Evolutionary conservation across 1,140 invertebrate species (phyloP), one percentile per base, ranked within the genome.

Genomic region (Platorchestia sp.): DNA sequence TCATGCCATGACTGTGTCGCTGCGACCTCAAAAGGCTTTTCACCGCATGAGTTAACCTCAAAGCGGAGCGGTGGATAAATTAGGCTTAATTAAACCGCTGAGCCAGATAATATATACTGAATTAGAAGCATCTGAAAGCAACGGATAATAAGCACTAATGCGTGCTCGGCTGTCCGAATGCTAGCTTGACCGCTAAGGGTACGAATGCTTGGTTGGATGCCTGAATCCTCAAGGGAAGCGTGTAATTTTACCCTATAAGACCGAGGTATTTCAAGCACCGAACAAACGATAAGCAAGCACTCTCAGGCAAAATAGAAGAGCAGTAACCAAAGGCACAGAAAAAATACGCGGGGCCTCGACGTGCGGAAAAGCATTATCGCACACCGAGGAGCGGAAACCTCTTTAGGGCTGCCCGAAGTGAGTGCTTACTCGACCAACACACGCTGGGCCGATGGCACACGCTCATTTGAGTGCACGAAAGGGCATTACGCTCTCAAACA

Each of bases 301-400:
- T 75, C 36, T 27, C 27, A 14, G 10, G 14, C 3, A 36, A 3
- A 75, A 75, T 75, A 22, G 14, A 75, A 75, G 1, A 27, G 1
- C 7, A 75, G 10, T 36, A 75, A 75, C 14, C 59, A 27, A 75
- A 36, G 59, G 59, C 59, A 22, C 1, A 14, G 14, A 75, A 51
- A 75, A 75, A 19, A 36, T 75, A 27, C 59, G 59, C 59, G 59
- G 36, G 27, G 59, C 59, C 14, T 75, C 59, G 59, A 36, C 7
- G 59, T 75, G 59, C 59, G 59, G 59, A 75, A 75, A 75, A 75
- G 59, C 59, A 75, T 75, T 75, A 75, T 75, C 59, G 59, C 59
- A 10, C 47, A 75, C 59, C 36, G 59, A 75, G 36, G 59, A 75
- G 59, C 59, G 59, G 59, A 75, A 75, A 75, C 59, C 59, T 75